Evolutionary conservation across 2,888 invertebrate genomes (phyloP), one percentile per base, ranked within the genome.

Genomic region (Incurvaria masculella): DNA sequence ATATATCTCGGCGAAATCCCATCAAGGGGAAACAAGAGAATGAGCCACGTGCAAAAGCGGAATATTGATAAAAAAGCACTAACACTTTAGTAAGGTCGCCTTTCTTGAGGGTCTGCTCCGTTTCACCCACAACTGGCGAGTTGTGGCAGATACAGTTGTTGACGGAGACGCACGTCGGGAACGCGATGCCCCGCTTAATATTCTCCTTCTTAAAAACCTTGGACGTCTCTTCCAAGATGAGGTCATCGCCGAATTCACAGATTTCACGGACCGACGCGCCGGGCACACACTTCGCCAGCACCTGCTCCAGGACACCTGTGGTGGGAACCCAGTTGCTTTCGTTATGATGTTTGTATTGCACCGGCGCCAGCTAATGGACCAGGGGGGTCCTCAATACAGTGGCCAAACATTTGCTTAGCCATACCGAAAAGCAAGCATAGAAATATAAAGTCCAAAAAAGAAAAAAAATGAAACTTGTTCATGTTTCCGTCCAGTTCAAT

Each of bases 111-210:
- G 84, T 80, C 58, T 87, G 87, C 72, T 95, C 94, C 16, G 88
- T 82, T 78, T 99, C 99, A 72, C 91, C 94, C 57, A 89, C 89
- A 54, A 97, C 87, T 20, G 99, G 99, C 45, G 98, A 98, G 71
- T 89, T 99, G 72, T 99, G 99, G 72, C 99, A 99, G 69, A 99
- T 95, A 78, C 97, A 97, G 75, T 99, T 97, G 80, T 99, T 99
- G 49, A 97, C 90, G 18, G 97, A 98, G 53, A 99, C 86, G 79
- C 98, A 99, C 51, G 98, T 98, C 48, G 99, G 99, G 74, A 99
- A 99, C 39, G 99, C 97, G 65, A 98, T 94, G 59, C 97, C 97
- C 79, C 98, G 98, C 69, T 95, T 97, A 60, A 97, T 83, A 57
- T 97, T 96, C 66, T 98, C 97, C 66, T 97, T 98, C 79, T 98